These are phyloP conservation scores for Herpetotheres cachinnans DNA, from an alignment of 2,113 vertebrate species.

Conservation along the genomic window DNA sequence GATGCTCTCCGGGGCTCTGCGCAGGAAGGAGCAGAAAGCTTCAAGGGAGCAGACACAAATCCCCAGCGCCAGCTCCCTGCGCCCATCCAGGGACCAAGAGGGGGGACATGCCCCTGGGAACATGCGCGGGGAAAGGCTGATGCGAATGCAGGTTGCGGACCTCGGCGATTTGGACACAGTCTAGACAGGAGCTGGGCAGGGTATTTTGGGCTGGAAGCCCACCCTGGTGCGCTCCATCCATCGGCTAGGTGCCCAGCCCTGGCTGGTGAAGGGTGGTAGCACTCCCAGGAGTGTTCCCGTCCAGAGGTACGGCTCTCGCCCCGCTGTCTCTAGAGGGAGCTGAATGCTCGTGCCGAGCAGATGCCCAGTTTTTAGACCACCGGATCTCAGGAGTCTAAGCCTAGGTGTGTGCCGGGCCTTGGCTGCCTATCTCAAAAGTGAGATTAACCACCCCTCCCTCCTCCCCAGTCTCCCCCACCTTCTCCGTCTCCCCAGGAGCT, in stretches of 20 bases:
- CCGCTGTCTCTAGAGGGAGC: conserved; percentile 25
- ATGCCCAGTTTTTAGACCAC: not conserved
- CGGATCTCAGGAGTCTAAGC: not conserved
- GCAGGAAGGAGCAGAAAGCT: not conserved
- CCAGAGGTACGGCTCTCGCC: not conserved
- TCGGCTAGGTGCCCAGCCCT: not conserved
- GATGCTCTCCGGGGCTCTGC: not conserved
- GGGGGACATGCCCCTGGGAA: not conserved
- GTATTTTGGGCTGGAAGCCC: not conserved
- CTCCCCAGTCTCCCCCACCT: not conserved
- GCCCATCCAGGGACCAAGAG: not conserved
- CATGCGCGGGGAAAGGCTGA: not conserved
- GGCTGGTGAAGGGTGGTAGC: not conserved
- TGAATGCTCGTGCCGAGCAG: not conserved
- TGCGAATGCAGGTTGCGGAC: not conserved
- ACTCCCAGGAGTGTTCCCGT: not conserved
- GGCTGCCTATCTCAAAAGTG: not conserved
- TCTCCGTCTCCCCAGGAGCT: not conserved
- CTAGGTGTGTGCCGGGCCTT: not conserved
- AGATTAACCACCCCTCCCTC: not conserved
- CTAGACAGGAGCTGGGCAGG: not conserved
- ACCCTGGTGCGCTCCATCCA: not conserved
- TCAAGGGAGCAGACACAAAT: not conserved
- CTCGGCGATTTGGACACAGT: fast-evolving
- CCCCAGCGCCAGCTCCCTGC: not conserved